Conservation (phyloP, 2,888 invertebrate species). For the Eupithecia inturbata region DNA sequence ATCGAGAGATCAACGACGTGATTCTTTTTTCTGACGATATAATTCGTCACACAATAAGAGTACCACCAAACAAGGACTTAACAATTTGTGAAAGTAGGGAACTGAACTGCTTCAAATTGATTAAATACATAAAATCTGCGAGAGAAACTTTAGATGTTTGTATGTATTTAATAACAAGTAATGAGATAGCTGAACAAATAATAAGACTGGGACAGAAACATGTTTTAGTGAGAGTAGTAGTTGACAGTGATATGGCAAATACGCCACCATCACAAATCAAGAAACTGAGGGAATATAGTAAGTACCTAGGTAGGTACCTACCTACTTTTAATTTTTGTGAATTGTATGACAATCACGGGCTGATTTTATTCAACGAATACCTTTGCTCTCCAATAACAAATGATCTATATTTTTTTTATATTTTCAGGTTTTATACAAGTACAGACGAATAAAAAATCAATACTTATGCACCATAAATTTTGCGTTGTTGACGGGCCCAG, state of each 20-base stretch:
- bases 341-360: neutral
- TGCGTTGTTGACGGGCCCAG: conserved; percentile 86
- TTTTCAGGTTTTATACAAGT: conserved; percentile 77
- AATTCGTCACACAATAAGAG: conserved; percentile 67
- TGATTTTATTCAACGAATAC: neutral
- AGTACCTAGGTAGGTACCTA: too few species aligned
- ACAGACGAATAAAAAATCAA: conserved; percentile 77
- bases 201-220: conserved; percentile 78
- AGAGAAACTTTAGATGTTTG: conserved; percentile 79
- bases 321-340: neutral
- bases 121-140: conserved; percentile 78
- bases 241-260: conserved; percentile 80
- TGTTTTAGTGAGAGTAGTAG: conserved; percentile 75
- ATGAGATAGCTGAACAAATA: conserved; percentile 77
- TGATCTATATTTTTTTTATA: neutral
- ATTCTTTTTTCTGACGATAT: conserved; percentile 78
- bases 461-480: conserved; percentile 93
- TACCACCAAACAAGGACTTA: conserved; percentile 70
- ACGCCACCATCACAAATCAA: conserved; percentile 78
- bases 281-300: conserved; percentile 76
- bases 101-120: conserved; percentile 76
- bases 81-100: conserved; percentile 76
- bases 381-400: neutral
- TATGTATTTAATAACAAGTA: conserved; percentile 80
- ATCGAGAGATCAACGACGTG: conserved; percentile 78